phyloP scores from a whole-genome alignment of 2,113 vertebrate genomes.

The Periophthalmodon schlosseri region DNA sequence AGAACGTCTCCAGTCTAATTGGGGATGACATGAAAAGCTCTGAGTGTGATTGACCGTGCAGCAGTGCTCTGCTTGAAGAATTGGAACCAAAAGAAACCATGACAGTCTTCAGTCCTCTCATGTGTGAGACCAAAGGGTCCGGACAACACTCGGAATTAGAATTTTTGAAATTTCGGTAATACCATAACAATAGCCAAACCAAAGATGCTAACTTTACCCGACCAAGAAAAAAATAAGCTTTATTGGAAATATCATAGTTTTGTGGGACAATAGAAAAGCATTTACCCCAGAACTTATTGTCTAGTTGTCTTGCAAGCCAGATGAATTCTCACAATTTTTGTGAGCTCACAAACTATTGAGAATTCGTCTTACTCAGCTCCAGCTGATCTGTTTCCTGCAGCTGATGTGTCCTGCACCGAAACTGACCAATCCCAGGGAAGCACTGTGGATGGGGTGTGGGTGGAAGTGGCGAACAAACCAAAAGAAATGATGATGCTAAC shows the following conservation, averaged over 20 bases:
- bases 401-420: too few species aligned
- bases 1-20: slow-evolving; percentile 32
- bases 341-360: too few species aligned
- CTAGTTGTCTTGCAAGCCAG: too few species aligned
- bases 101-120: slow-evolving; percentile 32
- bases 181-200: background rate
- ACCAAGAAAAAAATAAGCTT: background rate
- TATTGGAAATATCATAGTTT: background rate
- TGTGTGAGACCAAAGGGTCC: background rate
- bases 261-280: background rate
- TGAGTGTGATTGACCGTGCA: slow-evolving; percentile 20
- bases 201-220: background rate
- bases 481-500: too few species aligned
- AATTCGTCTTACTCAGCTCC: too few species aligned
- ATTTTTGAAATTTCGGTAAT: too few species aligned
- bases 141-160: background rate
- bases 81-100: slow-evolving; percentile 16
- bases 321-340: too few species aligned
- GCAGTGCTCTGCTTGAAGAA: slow-evolving; percentile 45
- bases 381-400: too few species aligned
- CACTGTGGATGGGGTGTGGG: too few species aligned
- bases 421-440: too few species aligned
- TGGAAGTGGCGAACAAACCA: background rate
- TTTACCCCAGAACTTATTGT: background rate
- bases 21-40: slow-evolving; percentile 32